phyloP scores from a whole-genome alignment of 2,797 vertebrate genomes.

The Sebastes itinus region DNA sequence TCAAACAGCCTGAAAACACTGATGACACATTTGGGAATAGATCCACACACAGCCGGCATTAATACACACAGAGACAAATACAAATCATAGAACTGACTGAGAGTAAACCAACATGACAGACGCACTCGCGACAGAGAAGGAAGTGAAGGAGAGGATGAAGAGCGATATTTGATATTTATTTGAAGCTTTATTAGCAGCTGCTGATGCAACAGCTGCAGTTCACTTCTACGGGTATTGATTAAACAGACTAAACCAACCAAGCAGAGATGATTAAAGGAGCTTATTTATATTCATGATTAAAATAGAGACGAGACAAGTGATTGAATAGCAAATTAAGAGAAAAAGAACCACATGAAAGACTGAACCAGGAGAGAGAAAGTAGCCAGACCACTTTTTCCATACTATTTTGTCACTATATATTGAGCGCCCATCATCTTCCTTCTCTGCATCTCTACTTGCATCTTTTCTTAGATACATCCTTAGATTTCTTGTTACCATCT shows the following conservation, averaged over 20 bases:
- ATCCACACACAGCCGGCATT: constrained; percentile 1
- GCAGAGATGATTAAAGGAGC: constrained; percentile 16
- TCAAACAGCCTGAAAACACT: constrained; percentile 65
- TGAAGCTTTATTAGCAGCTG: constrained; percentile 19
- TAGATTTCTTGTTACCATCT: background rate
- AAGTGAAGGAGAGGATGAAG: background rate
- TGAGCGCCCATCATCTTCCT: background rate
- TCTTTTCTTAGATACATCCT: background rate
- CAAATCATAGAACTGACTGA: background rate
- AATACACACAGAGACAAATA: background rate
- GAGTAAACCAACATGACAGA: constrained; percentile 28
- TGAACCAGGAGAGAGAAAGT: background rate
- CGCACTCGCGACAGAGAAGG: background rate
- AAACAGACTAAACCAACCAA: constrained; percentile 9
- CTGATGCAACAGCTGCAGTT: constrained; percentile 14
- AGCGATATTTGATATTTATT: constrained; percentile 15
- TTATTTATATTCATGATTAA: constrained; percentile 29
- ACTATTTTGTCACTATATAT: background rate
- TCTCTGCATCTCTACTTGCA: background rate
- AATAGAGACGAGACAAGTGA: background rate
- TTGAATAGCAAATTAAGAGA: background rate
- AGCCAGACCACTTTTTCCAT: background rate
- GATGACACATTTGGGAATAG: constrained; percentile 41
- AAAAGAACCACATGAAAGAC: background rate
- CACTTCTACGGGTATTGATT: constrained; percentile 10